Conservation (phyloP, 2,113 vertebrate genomes). For the Pterophyllum scalare region DNA sequence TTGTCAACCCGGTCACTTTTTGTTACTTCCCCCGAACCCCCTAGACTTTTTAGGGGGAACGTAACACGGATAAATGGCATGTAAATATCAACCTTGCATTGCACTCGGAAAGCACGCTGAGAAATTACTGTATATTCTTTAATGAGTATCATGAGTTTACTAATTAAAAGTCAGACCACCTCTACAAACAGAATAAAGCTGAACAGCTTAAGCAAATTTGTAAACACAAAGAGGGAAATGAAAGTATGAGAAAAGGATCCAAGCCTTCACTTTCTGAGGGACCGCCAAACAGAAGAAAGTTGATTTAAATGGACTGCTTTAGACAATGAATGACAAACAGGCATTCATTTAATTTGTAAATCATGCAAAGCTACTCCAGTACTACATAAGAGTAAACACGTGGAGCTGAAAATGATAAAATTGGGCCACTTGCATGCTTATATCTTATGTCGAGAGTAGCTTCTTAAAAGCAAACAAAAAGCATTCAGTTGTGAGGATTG, state of each 20-base stretch:
- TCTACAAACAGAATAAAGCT: too few species aligned
- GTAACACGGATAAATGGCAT: neutral
- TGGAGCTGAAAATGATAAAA: neutral
- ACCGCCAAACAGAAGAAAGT: too few species aligned
- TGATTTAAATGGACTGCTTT: too few species aligned
- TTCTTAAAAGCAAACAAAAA: neutral
- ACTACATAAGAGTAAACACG: neutral
- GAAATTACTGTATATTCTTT: neutral
- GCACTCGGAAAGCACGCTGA: neutral
- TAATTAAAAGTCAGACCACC: neutral
- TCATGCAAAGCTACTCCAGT: neutral
- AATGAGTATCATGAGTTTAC: neutral
- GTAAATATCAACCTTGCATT: neutral
- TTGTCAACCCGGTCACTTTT: too few species aligned
- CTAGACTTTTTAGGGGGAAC: too few species aligned
- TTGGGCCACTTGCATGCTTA: neutral
- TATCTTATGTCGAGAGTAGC: neutral
- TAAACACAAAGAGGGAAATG: neutral
- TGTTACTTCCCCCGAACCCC: too few species aligned
- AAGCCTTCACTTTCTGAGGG: too few species aligned
- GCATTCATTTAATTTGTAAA: neutral
- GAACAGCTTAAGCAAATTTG: neutral
- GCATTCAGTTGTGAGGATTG: neutral
- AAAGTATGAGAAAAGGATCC: neutral
- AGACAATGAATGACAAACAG: too few species aligned